Evolutionary conservation across 2,797 vertebrate genomes (phyloP).

Genomic region (Anguilla pacifica): DNA sequence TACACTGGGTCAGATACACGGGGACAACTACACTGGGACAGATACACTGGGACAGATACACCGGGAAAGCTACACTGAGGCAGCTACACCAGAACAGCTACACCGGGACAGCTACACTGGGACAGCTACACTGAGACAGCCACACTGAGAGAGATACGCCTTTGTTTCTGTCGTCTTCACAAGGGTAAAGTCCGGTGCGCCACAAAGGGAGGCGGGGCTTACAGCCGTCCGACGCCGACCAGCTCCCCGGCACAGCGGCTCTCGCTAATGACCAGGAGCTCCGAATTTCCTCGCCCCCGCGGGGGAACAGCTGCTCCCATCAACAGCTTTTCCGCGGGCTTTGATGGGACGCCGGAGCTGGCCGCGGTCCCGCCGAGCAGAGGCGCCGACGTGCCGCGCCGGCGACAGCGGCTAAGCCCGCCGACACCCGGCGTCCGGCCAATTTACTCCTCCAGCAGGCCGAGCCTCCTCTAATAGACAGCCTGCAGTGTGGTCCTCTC

Average conservation of each 20-base stretch:
- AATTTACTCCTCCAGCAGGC: conserved; percentile 72
- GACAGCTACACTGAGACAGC: conserved; percentile 36
- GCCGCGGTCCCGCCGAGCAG: conserved; percentile 62
- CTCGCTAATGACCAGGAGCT: conserved; percentile 75
- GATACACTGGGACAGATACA: conserved; percentile 29
- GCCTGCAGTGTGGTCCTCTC: conserved; percentile 58
- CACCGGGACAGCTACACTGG: conserved; percentile 33
- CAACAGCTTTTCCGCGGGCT: conserved; percentile 62
- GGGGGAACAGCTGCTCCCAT: conserved; percentile 75
- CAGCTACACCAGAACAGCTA: conserved; percentile 31
- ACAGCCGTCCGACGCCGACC: conserved; percentile 62
- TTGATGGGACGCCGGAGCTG: conserved; percentile 65
- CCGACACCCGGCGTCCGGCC: conserved; percentile 68
- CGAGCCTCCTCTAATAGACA: conserved; percentile 72
- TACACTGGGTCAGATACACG: conserved; percentile 25
- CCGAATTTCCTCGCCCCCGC: conserved; percentile 63
- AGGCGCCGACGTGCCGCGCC: conserved; percentile 68
- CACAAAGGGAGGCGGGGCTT: conserved; percentile 52
- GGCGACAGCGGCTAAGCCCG: conserved; percentile 72
- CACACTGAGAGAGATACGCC: conserved; percentile 28
- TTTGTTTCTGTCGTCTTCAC: not conserved
- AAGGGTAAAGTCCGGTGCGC: conserved; percentile 26
- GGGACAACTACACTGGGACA: conserved; percentile 31
- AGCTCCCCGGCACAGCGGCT: conserved; percentile 63
- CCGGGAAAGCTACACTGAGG: conserved; percentile 24